Base-by-base conservation (phyloP, 2,888 invertebrate genomes). In the Lutraria lutraria region DNA sequence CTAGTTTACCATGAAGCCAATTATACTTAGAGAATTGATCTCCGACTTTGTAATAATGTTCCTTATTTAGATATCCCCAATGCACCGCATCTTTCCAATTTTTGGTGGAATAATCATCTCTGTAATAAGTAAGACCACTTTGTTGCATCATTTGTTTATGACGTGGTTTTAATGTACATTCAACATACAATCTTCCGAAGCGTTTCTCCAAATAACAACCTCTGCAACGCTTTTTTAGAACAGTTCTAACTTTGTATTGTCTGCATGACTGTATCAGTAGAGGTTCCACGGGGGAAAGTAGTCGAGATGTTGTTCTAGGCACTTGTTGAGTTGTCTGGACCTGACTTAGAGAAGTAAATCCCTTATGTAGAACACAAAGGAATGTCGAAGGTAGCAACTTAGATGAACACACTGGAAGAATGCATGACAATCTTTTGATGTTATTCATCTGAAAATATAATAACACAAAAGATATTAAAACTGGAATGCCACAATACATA, bases 131-230 rank as follows among this genome's bases (percentile, higher is more conserved):
- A 21, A 89, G 82, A 43, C 92, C 92, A 19, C 82, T 85, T 63
- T 95, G 88, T 86, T 91, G 91, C 89, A 95, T 94, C 94, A 96
- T 96, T 88, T 96, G 96, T 90, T 96, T 96, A 90, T 96, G 96
- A 56, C 96, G 89, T 19, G 95, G 95, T 89, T 96, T 95, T 2
- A 93, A 88, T 72, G 93, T 94, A 91, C 96, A 96, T 86, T 96
- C 96, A 16, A 96, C 95, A 93, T 93, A 96, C 83, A 95, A 86
- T 31, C 96, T 85, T 16, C 95, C 95, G 81, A 95, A 90, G n/a
- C 95, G 91, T 86, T 91, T 93, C 52, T 95, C 95, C 93, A 95
- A 96, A 86, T 95, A 96, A 90, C 96, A 96, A 13, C 94, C 93
- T 53, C 92, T 87, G 90, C 96, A 96, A 29, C 96, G 89, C 60